Evolutionary conservation across 2,113 vertebrate genomes (phyloP).

Genomic region (Cisticola juncidis): DNA sequence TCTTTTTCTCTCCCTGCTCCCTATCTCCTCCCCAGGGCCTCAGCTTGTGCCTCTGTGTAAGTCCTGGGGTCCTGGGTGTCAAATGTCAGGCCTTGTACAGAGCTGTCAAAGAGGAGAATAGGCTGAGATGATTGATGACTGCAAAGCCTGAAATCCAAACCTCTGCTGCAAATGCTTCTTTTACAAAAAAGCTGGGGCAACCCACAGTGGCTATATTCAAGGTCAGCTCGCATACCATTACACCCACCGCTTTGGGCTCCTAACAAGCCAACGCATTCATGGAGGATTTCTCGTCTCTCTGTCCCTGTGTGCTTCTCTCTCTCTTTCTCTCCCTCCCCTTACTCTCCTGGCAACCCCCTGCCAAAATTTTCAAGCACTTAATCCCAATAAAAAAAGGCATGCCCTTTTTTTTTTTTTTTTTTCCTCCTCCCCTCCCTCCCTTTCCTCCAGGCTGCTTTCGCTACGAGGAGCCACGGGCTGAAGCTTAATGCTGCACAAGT

Average conservation of each 20-base stretch:
- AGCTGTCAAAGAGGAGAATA: conserved; percentile 99
- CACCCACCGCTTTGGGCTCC: conserved; percentile 79
- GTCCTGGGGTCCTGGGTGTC: conserved; percentile 93
- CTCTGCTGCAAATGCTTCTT: conserved; percentile 96
- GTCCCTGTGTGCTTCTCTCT: conserved; percentile 8
- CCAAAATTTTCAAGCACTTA: conserved; percentile 78
- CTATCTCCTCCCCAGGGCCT: conserved; percentile 80
- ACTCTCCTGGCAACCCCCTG: conserved; percentile 67
- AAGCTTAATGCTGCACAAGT: conserved; percentile 84
- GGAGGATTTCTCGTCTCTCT: conserved; percentile 56
- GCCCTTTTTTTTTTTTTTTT: conserved; percentile 38
- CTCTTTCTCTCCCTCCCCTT: conserved; percentile 40
- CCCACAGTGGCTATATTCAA: conserved; percentile 86
- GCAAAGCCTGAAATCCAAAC: conserved; percentile 97
- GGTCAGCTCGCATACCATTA: conserved; percentile 89
- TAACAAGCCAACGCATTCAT: conserved; percentile 79
- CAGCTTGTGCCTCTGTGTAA: conserved; percentile 82
- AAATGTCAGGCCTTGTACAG: conserved; percentile 99
- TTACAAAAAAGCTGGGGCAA: conserved; percentile 89
- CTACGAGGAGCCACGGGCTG: conserved; percentile 76
- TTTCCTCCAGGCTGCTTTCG: conserved; percentile 75
- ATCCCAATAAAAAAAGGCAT: conserved; percentile 71
- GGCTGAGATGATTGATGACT: conserved; percentile 99
- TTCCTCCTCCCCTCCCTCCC: conserved; percentile 5
- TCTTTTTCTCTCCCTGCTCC: conserved; percentile 29